Percentiles rank a stretch among this genome's conserved stretches.
phyloP scores from a whole-genome alignment of 1,140 invertebrate genomes.

The Coptotermes formosanus region DNA sequence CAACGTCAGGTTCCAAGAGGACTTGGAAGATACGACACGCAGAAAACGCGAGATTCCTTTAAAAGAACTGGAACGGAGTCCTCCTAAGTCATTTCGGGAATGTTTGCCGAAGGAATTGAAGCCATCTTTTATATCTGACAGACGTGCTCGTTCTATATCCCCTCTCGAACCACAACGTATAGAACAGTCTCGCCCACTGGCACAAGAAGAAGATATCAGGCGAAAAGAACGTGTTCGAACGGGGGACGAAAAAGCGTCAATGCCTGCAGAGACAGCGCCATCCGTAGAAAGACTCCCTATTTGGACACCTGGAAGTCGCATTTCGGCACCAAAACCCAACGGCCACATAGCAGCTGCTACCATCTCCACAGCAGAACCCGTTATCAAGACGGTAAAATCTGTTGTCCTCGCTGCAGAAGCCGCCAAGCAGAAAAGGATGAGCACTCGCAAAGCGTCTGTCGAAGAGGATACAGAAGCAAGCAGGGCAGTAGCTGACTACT shows the following conservation, averaged over 20 bases:
- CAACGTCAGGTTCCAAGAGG: neutral
- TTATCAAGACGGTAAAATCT: neutral
- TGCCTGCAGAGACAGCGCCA: neutral
- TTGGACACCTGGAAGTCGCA: neutral
- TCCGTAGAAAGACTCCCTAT: neutral
- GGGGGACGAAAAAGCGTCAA: neutral
- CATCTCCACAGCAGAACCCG: neutral
- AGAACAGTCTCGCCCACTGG: neutral
- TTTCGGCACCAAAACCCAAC: neutral
- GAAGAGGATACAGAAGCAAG: conserved; percentile 54
- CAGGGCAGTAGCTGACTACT: conserved; percentile 72
- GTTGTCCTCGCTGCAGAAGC: conserved; percentile 35
- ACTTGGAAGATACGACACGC: neutral
- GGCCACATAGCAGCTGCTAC: neutral
- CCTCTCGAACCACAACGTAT: neutral
- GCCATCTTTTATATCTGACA: neutral
- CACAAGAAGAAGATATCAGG: neutral
- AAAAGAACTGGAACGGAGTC: neutral
- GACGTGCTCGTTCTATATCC: neutral
- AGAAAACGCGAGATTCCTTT: neutral
- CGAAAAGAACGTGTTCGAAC: too few species aligned
- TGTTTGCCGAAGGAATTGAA: neutral
- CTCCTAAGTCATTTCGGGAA: neutral
- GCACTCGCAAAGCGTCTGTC: neutral
- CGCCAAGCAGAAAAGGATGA: conserved; percentile 34